Base-by-base conservation (phyloP, 2,113 vertebrate genomes). In the Oncorhynchus masou region DNA sequence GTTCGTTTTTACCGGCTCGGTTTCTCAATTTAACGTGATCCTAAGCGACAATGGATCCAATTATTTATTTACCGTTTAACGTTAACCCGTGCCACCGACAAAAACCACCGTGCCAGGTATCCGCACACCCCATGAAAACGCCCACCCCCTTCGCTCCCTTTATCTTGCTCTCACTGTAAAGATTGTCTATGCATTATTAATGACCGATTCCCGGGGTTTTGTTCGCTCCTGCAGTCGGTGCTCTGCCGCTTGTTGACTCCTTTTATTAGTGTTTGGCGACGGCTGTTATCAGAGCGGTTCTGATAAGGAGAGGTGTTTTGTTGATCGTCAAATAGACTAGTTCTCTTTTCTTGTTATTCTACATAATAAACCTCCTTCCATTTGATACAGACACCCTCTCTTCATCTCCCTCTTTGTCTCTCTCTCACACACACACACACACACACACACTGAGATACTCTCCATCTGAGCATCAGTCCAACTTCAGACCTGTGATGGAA, bases 141-240 rank as follows among this genome's bases (percentile, higher is more conserved):
- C 73, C 22, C 67, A 11, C 39, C 39, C 8, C 39, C 39, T 9
- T 11, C 8, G 39, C 39, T 45, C 39, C 39, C 39, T 45, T 45
- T 45, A 9, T 81, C 70, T 67, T 49, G 71, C 57, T 81, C 84
- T 88, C 86, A 87, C 74, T 78, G 83, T 77, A 88, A 78, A 86
- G 82, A 87, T 84, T 84, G 78, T 84, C 81, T 85, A 91, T 92
- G 86, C 90, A 92, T 92, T 89, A 91, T 91, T 92, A 88, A 92
- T 91, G 88, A 83, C 84, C 88, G 87, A 84, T 82, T 81, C 87
- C 79, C 75, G 78, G 85, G 57, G 83, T 90, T 77, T 91, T 91
- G 83, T 90, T 89, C 81, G 19, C 60, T 19, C 25, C 79, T 83
- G 76, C 70, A 57, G 54, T 84, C 75, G 11, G n/a, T 78, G 72